Conservation (phyloP, 1,140 invertebrate species). For the Nasonia longicornis region DNA sequence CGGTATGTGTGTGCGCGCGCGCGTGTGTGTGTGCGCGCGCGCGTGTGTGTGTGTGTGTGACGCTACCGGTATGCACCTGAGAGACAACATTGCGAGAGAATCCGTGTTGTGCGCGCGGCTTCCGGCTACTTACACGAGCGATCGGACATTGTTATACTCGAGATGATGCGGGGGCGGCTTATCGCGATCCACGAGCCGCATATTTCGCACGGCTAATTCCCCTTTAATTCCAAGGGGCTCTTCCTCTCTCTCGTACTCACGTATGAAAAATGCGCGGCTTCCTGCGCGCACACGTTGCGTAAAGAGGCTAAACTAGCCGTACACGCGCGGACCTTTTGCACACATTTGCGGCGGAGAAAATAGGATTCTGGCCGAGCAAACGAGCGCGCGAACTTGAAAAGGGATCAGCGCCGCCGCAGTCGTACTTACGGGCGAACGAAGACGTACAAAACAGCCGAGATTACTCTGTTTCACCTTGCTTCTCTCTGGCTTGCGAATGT, state of each 20-base stretch:
- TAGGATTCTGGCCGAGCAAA: conserved; percentile 20
- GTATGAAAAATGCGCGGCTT: too few species aligned
- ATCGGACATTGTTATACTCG: neutral
- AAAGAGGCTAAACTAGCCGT: neutral
- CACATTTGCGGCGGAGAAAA: neutral
- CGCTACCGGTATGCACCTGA: neutral
- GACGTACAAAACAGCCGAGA: conserved; percentile 34
- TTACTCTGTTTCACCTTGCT: conserved; percentile 13
- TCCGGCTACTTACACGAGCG: conserved; percentile 1
- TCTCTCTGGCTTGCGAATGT: neutral
- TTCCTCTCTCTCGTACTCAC: neutral
- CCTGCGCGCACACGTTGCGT: neutral
- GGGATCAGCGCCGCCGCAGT: neutral
- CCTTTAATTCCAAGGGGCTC: conserved; percentile 1
- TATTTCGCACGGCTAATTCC: conserved; percentile 37
- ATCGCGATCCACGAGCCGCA: conserved; percentile 42
- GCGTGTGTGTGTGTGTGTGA: neutral
- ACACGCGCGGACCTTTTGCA: neutral
- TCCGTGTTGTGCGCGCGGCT: conserved; percentile 3
- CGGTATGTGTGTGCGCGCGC: too few species aligned
- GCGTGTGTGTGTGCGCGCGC: too few species aligned
- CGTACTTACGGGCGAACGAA: conserved; percentile 12
- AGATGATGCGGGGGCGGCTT: conserved; percentile 14
- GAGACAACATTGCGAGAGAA: neutral
- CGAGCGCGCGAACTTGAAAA: conserved; percentile 32